Evolutionary conservation across 1,140 invertebrate genomes (phyloP), one percentile per base, ranked within the genome.

Genomic region (Pogonognathellus flavescens): DNA sequence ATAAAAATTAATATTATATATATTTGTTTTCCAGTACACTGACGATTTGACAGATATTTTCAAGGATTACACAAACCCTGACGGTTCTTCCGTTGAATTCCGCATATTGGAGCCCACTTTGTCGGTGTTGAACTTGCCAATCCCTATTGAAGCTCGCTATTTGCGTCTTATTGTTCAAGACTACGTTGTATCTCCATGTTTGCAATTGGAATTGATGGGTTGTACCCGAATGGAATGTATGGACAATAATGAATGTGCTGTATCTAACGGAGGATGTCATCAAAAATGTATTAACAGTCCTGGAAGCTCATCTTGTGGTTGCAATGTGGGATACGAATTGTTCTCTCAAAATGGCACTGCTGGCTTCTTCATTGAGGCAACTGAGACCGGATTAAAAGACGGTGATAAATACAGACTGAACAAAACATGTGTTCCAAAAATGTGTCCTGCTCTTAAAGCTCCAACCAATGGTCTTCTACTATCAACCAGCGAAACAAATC

Each of bases 341-440:
- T 99, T 96, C 90, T 93, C 93, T 18, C 90, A 93, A 52, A 97
- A 99, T 90, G 97, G 97, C 22, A 99, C 97, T 1, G 96, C 96
- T 87, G 97, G 96, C n/a, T 98, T 95, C 88, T 89, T 91, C 31
- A 93, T 99, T 87, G 95, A 95, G 89, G 91, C 92, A 86, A 94
- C 93, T 13, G 98, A 99, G 92, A 94, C 93, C 85, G 98, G 98
- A 9, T 91, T 94, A 87, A 92, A 95, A 87, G 95, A 97, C 89
- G 96, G 96, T 5, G 97, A 99, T 91, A 92, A 94, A 2, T 96
- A 96, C 90, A 95, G 97, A 90, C 93, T 96, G 86, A 99, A 99
- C 90, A 98, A 99, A 92, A 98, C 97, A 18, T 98, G 97, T 91
- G 97, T 99, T 52, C 95, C 96, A 0, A 93, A 97, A 3, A 96